Conservation (phyloP, 2,888 invertebrate genomes). For the Mamestra brassicae region DNA sequence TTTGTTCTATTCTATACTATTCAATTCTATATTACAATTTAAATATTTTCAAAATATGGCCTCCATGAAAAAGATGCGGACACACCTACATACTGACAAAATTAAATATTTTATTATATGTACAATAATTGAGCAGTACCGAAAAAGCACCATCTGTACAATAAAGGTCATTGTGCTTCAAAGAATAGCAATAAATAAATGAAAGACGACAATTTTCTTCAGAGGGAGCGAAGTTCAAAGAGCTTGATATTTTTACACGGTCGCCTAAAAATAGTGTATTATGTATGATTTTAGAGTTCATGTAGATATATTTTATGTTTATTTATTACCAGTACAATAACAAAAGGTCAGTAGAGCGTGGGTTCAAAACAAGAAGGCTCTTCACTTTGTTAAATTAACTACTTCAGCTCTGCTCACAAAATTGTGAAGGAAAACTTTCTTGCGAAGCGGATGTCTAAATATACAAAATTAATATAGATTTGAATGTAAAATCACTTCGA, state of each 20-base stretch:
- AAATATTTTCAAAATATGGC: not conserved
- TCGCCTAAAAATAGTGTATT: not conserved
- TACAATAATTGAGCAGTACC: not conserved
- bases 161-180: not conserved
- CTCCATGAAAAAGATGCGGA: not conserved
- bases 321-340: not conserved
- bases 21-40: not conserved
- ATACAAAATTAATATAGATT: not conserved
- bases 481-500: no score
- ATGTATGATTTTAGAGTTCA: not conserved
- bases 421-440: not conserved
- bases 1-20: no score
- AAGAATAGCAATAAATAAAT: slow-evolving; percentile 27
- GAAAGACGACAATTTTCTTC: slow-evolving; percentile 5
- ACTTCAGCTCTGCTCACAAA: not conserved
- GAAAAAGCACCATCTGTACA: not conserved
- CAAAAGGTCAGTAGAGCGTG: not conserved
- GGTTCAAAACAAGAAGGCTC: not conserved
- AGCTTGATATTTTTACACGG: slow-evolving; percentile 1
- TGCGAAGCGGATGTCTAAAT: not conserved
- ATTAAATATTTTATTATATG: not conserved
- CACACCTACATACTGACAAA: not conserved
- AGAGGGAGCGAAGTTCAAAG: not conserved
- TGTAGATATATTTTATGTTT: not conserved
- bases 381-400: not conserved